Conservation (phyloP, 1,140 invertebrate species). For the Maconellicoccus hirsutus region DNA sequence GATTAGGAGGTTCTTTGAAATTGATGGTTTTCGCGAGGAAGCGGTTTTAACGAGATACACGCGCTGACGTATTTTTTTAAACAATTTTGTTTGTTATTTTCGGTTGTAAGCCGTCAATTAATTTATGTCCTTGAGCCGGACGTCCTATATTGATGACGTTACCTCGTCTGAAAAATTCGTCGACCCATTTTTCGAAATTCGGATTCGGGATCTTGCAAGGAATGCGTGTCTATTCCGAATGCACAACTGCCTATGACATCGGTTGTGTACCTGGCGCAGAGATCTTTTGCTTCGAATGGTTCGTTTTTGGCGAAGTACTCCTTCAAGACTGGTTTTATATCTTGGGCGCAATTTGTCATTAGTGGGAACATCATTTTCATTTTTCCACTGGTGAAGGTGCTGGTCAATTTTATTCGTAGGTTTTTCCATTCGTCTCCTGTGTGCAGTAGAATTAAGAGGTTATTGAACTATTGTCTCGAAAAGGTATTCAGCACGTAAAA, state of each 20-base stretch:
- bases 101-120: too few relatives aligned
- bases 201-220: slow-evolving; percentile 39
- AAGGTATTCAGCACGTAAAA: too few relatives aligned
- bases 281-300: slow-evolving; percentile 38
- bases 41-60: too few relatives aligned
- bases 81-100: too few relatives aligned
- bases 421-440: too few relatives aligned
- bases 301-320: slow-evolving; percentile 12
- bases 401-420: slow-evolving; percentile 34
- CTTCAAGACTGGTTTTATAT: background rate
- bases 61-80: too few relatives aligned
- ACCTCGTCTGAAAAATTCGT: slow-evolving; percentile 17
- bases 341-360: slow-evolving; percentile 34
- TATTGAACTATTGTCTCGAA: too few relatives aligned
- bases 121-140: too few relatives aligned
- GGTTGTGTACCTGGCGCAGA: slow-evolving; percentile 39
- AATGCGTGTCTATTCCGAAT: slow-evolving; percentile 45
- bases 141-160: background rate
- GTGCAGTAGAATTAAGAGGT: too few relatives aligned
- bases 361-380: slow-evolving; percentile 42
- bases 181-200: slow-evolving; percentile 33
- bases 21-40: too few relatives aligned
- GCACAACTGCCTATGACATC: slow-evolving; percentile 45
- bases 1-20: too few relatives aligned
- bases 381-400: slow-evolving; percentile 38